These are phyloP conservation scores for Actinemys pallida DNA, from an alignment of 2,113 vertebrate genomes.

Conservation along the genomic window DNA sequence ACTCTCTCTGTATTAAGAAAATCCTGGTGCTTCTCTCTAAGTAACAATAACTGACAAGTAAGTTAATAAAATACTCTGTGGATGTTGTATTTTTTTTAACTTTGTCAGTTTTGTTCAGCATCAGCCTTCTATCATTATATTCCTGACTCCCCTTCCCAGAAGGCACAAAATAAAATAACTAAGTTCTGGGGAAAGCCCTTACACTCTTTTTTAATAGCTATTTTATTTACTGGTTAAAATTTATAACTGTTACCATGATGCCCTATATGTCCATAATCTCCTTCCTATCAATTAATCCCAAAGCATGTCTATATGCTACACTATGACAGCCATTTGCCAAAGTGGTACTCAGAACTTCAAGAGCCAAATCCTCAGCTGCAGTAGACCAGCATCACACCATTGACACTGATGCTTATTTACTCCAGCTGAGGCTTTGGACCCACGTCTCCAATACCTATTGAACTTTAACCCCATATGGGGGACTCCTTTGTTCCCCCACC, in stretches of 20 bases:
- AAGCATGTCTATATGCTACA: background rate
- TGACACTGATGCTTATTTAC: background rate
- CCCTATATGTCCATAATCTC: background rate
- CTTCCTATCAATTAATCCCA: background rate
- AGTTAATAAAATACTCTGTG: background rate
- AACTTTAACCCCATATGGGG: background rate
- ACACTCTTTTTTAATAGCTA: background rate
- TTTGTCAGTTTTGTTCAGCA: background rate
- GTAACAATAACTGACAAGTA: background rate
- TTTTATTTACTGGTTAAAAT: no score
- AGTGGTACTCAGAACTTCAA: background rate
- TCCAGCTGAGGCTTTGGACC: background rate
- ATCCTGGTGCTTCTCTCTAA: background rate
- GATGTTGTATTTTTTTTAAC: background rate
- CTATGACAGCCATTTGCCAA: background rate
- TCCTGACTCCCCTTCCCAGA: background rate
- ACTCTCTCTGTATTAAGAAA: background rate
- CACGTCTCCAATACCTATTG: background rate
- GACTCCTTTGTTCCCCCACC: background rate
- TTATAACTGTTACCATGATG: background rate
- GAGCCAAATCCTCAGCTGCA: background rate
- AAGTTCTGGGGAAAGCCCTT: background rate
- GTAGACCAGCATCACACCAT: background rate
- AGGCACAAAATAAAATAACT: background rate
- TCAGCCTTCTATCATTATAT: background rate